Evolutionary conservation across 1,140 invertebrate genomes (phyloP), one percentile per base, ranked within the genome.

Genomic region (Eurosta solidaginis): DNA sequence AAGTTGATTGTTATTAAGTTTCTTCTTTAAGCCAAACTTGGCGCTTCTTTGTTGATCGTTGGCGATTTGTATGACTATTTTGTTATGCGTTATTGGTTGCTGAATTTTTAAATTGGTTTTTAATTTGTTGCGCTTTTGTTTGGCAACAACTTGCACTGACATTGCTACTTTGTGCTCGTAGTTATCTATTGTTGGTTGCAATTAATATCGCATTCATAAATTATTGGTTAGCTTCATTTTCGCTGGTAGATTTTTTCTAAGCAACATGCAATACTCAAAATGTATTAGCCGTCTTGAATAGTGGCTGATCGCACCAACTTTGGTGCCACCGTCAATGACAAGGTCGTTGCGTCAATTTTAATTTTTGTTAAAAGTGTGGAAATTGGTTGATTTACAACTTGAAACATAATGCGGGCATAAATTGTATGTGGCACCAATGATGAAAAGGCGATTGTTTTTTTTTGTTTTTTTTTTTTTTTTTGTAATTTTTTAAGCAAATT

Each of bases 301-400:
- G n/a, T n/a, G 1, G 59, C 7, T 68, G 33, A 42, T 68, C 33
- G n/a, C 59, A 68, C 59, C 33, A 20, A 68, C 7, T 40, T 59
- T 29, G n/a, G 2, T 17, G 29, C 22, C 14, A 29, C 27, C 29
- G 33, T 0, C 17, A 14, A 33, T 68, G 33, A 68, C 59, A 68
- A 68, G 59, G 59, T 68, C 59, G 27, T 68, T 40, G 59, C 29
- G n/a, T 2, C 17, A 33, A 22, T 68, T 40, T 68, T n/a, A 40
- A 68, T 40, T 68, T 27, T 6, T 22, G n/a, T 29, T 42, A n/a
- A 68, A 22, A 36, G 59, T 27, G 33, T 22, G 20, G 59, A 36
- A 68, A 68, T 68, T 68, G 40, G 33, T 68, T 68, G 59, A 68
- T 68, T 68, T 68, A 68, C 33, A n/a, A 33, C 33, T n/a, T 17